Conservation (phyloP, 1,140 invertebrate species). For the Heterodera schachtii region DNA sequence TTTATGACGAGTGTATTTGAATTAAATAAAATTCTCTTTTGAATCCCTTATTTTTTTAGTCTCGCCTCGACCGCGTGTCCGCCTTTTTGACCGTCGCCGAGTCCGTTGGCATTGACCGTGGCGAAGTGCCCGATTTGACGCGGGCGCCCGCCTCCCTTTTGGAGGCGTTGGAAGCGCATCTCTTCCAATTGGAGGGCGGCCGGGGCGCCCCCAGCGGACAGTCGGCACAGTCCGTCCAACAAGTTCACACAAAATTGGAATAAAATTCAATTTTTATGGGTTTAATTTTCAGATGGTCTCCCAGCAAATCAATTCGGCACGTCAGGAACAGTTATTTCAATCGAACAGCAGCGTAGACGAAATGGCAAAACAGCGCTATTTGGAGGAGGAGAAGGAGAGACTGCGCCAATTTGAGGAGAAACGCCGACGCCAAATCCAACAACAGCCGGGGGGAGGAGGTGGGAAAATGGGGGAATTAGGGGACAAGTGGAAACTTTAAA, state of each 20-base stretch:
- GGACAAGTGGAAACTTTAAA: too few species aligned
- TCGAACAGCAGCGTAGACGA: constrained; percentile 50
- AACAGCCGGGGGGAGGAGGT: constrained; percentile 68
- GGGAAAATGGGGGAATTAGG: too few species aligned
- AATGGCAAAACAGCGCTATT: constrained; percentile 55
- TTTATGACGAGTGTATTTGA: too few species aligned
- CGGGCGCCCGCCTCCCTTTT: constrained; percentile 96
- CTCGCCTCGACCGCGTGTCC: constrained; percentile 95
- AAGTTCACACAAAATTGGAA: constrained; percentile 19
- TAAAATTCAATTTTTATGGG: not conserved
- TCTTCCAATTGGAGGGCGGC: constrained; percentile 79
- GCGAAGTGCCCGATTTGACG: constrained; percentile 96
- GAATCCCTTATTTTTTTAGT: constrained; percentile 17
- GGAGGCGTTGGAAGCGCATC: constrained; percentile 93
- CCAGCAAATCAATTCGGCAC: constrained; percentile 42
- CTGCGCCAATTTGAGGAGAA: constrained; percentile 63
- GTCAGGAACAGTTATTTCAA: constrained; percentile 33
- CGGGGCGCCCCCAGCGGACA: constrained; percentile 52
- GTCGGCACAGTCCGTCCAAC: constrained; percentile 32
- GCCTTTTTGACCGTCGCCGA: constrained; percentile 97
- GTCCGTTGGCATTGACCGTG: constrained; percentile 97
- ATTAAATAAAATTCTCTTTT: too few species aligned
- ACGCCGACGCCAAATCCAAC: constrained; percentile 66
- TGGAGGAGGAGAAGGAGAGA: constrained; percentile 64
- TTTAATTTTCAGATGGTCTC: constrained; percentile 44